Evolutionary conservation across 1,140 invertebrate species (phyloP), one percentile per base, ranked within the genome.

Genomic region (Apis florea): DNA sequence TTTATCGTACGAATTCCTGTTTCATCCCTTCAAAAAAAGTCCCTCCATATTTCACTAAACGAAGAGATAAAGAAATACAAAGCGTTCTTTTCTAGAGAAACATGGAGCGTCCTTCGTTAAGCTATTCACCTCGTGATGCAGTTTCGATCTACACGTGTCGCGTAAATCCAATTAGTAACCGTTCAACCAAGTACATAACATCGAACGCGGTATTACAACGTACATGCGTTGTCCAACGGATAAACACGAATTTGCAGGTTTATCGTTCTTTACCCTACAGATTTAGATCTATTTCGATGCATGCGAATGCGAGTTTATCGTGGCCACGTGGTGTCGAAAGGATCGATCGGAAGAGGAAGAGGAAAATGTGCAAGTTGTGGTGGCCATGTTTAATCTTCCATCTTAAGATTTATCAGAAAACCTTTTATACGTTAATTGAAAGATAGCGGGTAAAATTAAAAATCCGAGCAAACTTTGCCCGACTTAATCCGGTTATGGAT

Each of bases 81-180:
- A 19, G 2, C n/a, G n/a, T n/a, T 63, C 19, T 19, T 63, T 17
- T 63, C 24, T 26, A 15, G 8, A 31, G 19, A 74, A 10, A 21
- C 58, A 10, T 17, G 15, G 17, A 31, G 17, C 11, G 21, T 19
- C 0, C 4, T 59, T n/a, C 17, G 12, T 19, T 13, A 4, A 69
- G 76, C 56, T 49, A 26, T 26, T 19, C 21, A 8, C 21, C 56
- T n/a, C 24, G 47, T 70, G 70, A 82, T 82, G 56, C 64, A 69
- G 56, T 77, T 82, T 77, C 19, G 54, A n/a, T 49, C 73, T 76
- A 63, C 79, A 70, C 73, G 74, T 82, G 80, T 77, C 73, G 54
- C 74, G 73, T 82, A 77, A 40, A 82, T 82, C 73, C 66, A 77
- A 77, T 82, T 70, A 70, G 12, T 66, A 21, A 69, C 26, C 69